Percentiles rank a stretch among this genome's conserved stretches.
Conservation (phyloP, 1,140 invertebrate genomes). For the Bombus sylvicola region DNA sequence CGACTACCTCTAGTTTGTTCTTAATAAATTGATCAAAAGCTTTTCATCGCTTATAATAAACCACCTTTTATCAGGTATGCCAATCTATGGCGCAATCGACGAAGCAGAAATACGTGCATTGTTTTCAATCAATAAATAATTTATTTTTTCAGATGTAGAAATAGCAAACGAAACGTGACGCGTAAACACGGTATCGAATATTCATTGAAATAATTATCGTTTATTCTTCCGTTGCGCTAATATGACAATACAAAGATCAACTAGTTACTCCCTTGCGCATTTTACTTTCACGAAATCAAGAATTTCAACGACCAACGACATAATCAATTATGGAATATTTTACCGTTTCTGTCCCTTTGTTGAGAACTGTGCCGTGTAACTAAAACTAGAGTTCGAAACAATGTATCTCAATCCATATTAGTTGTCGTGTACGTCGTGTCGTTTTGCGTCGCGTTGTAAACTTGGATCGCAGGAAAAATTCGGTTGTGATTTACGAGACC, state of each 20-base stretch:
- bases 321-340: background rate
- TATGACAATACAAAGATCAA: background rate
- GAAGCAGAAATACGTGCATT: no score
- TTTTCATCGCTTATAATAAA: background rate
- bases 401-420: background rate
- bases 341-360: background rate
- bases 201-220: no score
- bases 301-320: background rate
- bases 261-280: background rate
- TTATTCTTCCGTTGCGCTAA: no score
- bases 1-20: background rate
- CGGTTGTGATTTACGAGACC: background rate
- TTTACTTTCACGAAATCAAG: background rate
- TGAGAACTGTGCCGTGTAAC: background rate
- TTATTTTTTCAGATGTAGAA: no score
- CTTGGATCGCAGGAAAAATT: background rate
- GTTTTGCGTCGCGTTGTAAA: background rate
- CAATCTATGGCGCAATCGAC: no score
- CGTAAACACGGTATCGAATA: no score
- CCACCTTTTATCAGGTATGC: background rate
- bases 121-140: no score
- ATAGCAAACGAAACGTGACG: no score
- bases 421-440: background rate
- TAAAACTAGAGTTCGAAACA: background rate
- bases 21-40: background rate